A percentile compares a stretch with the other conserved stretches of the same genome.
Conservation (phyloP, 2,888 invertebrate species). For the Aradus depressus region DNA sequence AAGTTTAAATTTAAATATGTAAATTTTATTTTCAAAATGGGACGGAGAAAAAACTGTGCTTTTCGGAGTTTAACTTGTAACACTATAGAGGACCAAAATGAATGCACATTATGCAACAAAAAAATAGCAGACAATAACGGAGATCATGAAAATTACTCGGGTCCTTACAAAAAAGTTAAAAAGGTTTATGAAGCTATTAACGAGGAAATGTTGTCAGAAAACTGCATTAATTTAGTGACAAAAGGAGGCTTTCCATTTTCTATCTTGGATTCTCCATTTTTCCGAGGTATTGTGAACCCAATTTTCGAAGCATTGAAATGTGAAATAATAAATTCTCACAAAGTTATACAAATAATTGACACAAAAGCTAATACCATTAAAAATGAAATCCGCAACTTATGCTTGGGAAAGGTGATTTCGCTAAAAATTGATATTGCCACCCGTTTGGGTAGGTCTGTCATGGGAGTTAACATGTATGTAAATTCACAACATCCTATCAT, state of each 20-base stretch:
- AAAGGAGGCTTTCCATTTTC: constrained; percentile 2
- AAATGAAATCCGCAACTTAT: constrained; percentile 2
- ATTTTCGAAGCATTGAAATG: neutral
- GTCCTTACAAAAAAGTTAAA: neutral
- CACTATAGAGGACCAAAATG: neutral
- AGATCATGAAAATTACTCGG: too few relatives aligned
- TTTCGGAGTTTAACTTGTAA: neutral
- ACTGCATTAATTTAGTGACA: neutral
- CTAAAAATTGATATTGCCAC: neutral
- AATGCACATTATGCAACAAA: constrained; percentile 3
- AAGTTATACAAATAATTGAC: neutral
- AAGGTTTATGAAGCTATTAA: neutral
- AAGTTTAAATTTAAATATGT: too few relatives aligned
- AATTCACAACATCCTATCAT: neutral
- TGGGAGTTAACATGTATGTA: constrained; percentile 1
- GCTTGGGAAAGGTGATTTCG: neutral
- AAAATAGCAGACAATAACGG: too few relatives aligned
- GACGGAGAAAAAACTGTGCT: neutral
- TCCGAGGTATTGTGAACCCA: constrained; percentile 1
- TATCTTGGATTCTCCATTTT: neutral
- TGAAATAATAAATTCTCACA: neutral
- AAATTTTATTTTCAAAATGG: too few relatives aligned
- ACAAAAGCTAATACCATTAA: neutral
- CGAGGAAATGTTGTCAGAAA: neutral
- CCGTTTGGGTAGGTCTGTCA: neutral